Base-by-base conservation (phyloP, 53 echinoderm and acorn worm species). In the Temnopleurus reevesii region DNA sequence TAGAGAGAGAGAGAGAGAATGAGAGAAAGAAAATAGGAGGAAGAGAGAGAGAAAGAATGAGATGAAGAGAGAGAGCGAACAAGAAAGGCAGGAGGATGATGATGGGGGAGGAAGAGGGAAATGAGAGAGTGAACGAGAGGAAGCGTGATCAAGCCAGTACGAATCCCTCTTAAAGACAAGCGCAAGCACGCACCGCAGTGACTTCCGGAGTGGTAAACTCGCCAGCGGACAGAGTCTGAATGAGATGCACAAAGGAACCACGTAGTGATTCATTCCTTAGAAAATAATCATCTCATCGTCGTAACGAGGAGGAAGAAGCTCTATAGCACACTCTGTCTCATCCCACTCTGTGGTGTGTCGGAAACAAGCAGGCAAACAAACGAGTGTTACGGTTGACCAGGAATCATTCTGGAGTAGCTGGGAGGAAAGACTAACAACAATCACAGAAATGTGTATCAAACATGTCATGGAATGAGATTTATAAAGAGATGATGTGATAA, bases 251-350 rank as follows among this genome's bases (percentile, higher is more conserved):
- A 71, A 71, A 71, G 41, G 38, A 71, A 71, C 71, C 71, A 71
- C 41, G 71, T 41, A 38, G 71, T 71, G 71, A 71, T 38, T 71
- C 71, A 71, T 71, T 71, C 71, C 41, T 71, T 41, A 71, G 71
- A 71, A 71, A 71, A 71, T 71, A 38, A 71, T n/a, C 71, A 71
- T 71, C 38, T 71, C 71, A 71, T 71, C 71, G 8, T n/a, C 31
- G 41, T 71, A 71, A 71, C 71, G 8, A 71, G 71, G 41, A 41
- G 4, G 21, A n/a, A 71, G 71, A 41, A 41, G 71, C 71, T 71
- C 38, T n/a, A 41, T 8, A 41, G 43, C 71, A 71, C 71, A 71
- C 71, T 71, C 28, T n/a, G 5, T 41, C 38, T 41, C 71, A 1
- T 23, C 71, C 71, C 8, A 33, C 65, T 65, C 1, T 49, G 10